Evolutionary conservation across 2,888 invertebrate species (phyloP).

Genomic region (Zaprionus obscuricornis): DNA sequence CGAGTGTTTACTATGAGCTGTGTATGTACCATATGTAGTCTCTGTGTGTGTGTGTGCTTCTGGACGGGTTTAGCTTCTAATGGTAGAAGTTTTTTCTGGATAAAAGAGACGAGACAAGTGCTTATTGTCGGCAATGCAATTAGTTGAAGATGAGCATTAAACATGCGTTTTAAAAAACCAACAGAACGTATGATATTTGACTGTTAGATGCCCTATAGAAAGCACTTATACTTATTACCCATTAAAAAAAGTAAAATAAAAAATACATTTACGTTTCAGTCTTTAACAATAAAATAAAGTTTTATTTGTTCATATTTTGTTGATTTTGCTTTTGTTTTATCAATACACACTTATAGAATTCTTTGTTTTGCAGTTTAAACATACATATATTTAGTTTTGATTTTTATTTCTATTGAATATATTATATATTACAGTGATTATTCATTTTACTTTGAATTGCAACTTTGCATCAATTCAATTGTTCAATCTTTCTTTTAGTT

Average conservation of each 20-base stretch:
- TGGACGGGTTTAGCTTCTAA: constrained; percentile 43
- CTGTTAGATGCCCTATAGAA: too few relatives aligned
- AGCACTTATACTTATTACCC: constrained; percentile 3
- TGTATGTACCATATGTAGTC: background rate
- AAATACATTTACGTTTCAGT: constrained; percentile 67
- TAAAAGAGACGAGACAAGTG: constrained; percentile 45
- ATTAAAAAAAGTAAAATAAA: background rate
- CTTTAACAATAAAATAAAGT: constrained; percentile 81
- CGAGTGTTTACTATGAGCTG: constrained; percentile 15
- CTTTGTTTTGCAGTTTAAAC: constrained; percentile 20
- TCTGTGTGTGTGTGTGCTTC: constrained; percentile 14
- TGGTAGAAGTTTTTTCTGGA: constrained; percentile 67
- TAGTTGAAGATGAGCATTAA: constrained; percentile 33
- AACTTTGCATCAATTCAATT: constrained; percentile 15
- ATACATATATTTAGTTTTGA: background rate
- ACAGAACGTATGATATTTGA: too few relatives aligned
- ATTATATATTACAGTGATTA: constrained; percentile 49
- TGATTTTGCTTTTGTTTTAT: constrained; percentile 44
- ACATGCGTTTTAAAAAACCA: constrained; percentile 2
- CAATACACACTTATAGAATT: constrained; percentile 69
- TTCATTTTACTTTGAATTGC: constrained; percentile 32
- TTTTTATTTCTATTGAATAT: constrained; percentile 18
- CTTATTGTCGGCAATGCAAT: constrained; percentile 55
- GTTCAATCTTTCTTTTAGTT: constrained; percentile 38
- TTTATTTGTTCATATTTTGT: constrained; percentile 67